Conservation (phyloP, 2,888 invertebrate species). For the Coleophora deauratella region DNA sequence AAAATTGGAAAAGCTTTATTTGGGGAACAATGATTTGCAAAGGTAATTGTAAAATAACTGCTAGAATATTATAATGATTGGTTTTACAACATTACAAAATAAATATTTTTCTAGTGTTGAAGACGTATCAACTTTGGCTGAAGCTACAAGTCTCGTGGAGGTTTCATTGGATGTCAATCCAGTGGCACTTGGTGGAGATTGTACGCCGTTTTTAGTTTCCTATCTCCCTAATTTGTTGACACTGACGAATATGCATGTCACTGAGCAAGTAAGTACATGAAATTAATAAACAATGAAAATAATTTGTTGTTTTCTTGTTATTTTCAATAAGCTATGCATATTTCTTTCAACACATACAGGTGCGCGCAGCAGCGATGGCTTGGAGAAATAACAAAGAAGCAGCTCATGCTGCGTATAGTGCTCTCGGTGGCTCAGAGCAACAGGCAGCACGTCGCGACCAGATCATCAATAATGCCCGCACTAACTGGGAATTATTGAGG, state of each 20-base stretch:
- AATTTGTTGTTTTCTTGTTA: neutral
- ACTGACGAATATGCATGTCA: conserved; percentile 85
- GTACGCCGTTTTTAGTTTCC: conserved; percentile 86
- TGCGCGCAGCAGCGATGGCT: conserved; percentile 83
- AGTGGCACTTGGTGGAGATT: conserved; percentile 85
- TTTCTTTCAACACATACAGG: conserved; percentile 31
- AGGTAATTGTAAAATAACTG: conserved; percentile 45
- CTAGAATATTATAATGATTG: too few relatives aligned
- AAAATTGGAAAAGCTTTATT: conserved; percentile 83
- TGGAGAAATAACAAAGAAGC: conserved; percentile 87
- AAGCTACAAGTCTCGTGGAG: conserved; percentile 84
- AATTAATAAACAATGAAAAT: neutral
- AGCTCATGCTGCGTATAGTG: conserved; percentile 78
- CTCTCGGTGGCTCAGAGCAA: conserved; percentile 71
- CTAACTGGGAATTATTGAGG: conserved; percentile 88
- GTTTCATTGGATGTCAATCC: conserved; percentile 92
- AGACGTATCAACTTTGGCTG: conserved; percentile 87
- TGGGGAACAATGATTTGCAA: conserved; percentile 86
- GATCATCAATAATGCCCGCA: conserved; percentile 87
- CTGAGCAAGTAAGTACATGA: conserved; percentile 73
- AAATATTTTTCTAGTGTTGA: conserved; percentile 78
- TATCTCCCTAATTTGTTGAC: conserved; percentile 82
- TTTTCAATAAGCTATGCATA: too few relatives aligned
- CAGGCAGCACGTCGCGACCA: conserved; percentile 82
- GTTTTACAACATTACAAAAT: too few relatives aligned